phyloP scores from a whole-genome alignment of 2,888 invertebrate species.

The Papilio demoleus region DNA sequence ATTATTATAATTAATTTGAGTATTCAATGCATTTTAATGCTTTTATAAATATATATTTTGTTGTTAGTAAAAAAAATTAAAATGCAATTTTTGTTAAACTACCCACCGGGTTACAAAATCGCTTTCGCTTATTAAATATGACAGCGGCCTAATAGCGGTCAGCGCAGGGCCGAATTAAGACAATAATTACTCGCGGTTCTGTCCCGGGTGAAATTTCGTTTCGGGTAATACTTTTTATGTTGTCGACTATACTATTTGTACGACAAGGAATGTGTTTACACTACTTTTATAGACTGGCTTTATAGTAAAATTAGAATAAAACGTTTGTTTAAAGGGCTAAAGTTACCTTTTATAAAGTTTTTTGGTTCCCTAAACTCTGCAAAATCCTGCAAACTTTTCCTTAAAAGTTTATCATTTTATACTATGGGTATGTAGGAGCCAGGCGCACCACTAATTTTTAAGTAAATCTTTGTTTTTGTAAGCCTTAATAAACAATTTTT shows the following conservation, averaged over 20 bases:
- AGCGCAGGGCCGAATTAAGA: conserved; percentile 77
- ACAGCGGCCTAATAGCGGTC: conserved; percentile 70
- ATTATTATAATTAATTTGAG: no score
- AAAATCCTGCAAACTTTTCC: background rate
- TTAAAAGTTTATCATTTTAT: no score
- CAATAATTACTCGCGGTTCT: conserved; percentile 77
- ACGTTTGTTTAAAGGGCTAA: conserved; percentile 21
- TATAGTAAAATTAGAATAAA: conserved; percentile 38
- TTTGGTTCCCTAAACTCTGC: background rate
- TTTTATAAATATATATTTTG: no score
- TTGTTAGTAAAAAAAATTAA: background rate
- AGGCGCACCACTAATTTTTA: no score
- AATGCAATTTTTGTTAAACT: background rate
- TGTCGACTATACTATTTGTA: conserved; percentile 55
- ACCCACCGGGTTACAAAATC: conserved; percentile 42
- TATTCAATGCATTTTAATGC: no score
- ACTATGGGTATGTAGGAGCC: no score
- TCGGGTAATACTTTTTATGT: conserved; percentile 78
- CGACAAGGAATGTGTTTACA: conserved; percentile 53
- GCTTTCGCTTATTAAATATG: conserved; percentile 54
- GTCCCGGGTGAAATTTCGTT: conserved; percentile 64
- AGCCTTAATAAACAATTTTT: no score
- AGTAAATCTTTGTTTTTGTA: no score
- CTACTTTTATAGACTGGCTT: conserved; percentile 46
- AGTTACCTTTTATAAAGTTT: conserved; percentile 6